These are phyloP conservation scores for Platycheirus albimanus DNA, from an alignment of 2,888 invertebrate genomes.

Conservation along the genomic window DNA sequence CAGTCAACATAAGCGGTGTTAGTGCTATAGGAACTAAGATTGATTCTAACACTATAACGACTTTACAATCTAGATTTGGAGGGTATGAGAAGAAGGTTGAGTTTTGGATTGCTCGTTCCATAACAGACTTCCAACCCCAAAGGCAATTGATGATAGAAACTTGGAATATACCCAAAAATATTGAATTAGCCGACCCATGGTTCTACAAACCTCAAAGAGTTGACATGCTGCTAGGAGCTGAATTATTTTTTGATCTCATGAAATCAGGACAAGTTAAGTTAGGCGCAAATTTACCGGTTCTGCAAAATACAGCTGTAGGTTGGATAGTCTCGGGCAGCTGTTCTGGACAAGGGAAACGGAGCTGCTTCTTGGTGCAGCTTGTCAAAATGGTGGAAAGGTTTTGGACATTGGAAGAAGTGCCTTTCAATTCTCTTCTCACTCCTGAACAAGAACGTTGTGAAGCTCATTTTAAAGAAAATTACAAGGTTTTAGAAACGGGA, in stretches of 20 bases:
- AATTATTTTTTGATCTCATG: too few species aligned
- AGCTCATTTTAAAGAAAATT: slow-evolving; percentile 14
- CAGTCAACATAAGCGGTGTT: too few species aligned
- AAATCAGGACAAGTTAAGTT: background rate
- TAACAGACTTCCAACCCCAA: too few species aligned
- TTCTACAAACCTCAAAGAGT: slow-evolving; percentile 24
- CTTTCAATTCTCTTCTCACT: slow-evolving; percentile 10
- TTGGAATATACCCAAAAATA: slow-evolving; percentile 17
- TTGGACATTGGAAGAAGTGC: slow-evolving; percentile 9
- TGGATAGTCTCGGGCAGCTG: slow-evolving; percentile 11
- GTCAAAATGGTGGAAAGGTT: slow-evolving; percentile 13
- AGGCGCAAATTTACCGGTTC: background rate
- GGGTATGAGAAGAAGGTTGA: background rate
- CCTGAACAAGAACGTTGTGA: slow-evolving; percentile 38
- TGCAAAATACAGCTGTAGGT: slow-evolving; percentile 13
- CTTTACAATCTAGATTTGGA: slow-evolving; percentile 5
- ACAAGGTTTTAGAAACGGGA: too few species aligned
- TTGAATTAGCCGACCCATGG: slow-evolving; percentile 6
- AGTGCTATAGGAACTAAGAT: slow-evolving; percentile 1
- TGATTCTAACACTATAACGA: background rate
- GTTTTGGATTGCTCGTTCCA: slow-evolving; percentile 18
- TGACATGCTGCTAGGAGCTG: too few species aligned
- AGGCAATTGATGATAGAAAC: too few species aligned
- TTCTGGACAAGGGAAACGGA: too few species aligned
- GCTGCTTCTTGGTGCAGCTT: slow-evolving; percentile 5